Conservation (phyloP, 2,113 vertebrate species). For the Chaenocephalus aceratus region DNA sequence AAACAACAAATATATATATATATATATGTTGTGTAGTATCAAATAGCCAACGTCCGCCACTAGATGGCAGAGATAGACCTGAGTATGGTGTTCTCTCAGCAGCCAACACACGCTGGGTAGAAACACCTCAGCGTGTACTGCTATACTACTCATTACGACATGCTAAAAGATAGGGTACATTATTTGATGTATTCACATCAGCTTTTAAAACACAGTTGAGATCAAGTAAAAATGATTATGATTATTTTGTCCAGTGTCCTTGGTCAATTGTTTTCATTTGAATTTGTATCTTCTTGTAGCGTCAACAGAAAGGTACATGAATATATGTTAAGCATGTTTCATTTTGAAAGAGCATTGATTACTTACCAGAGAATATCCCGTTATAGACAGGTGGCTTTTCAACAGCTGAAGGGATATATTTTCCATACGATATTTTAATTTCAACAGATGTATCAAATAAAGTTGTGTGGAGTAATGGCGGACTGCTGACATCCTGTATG, state of each 20-base stretch:
- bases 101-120: background rate
- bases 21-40: background rate
- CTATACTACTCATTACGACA: background rate
- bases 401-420: background rate
- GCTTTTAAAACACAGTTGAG: background rate
- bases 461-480: constrained; percentile 33
- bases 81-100: constrained; percentile 18
- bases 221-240: background rate
- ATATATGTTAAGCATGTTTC: background rate
- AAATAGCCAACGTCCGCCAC: constrained; percentile 51
- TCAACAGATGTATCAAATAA: constrained; percentile 30
- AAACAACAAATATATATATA: background rate
- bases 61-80: constrained; percentile 77
- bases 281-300: background rate
- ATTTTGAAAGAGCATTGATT: constrained; percentile 5
- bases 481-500: constrained; percentile 1
- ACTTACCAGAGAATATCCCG: background rate
- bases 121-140: background rate
- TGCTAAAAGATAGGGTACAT: background rate
- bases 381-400: background rate
- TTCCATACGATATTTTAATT: constrained; percentile 5
- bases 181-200: background rate
- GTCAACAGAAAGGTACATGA: constrained; percentile 6
- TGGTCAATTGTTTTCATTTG: background rate
- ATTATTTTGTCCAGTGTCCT: background rate